These are phyloP conservation scores for Oreortyx pictus DNA, from an alignment of 2,797 vertebrate species.

Conservation along the genomic window DNA sequence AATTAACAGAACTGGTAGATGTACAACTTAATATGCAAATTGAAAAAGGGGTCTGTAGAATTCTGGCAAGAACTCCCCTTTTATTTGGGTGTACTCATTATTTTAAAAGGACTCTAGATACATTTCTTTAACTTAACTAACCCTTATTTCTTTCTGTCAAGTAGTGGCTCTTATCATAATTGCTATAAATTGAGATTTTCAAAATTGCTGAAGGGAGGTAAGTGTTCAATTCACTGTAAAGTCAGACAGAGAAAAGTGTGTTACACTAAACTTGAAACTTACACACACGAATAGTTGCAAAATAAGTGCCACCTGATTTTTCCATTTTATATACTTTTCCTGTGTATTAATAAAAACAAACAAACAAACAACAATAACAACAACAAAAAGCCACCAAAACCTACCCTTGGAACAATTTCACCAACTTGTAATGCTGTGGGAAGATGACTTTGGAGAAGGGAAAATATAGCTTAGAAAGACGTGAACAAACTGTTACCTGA, in stretches of 20 bases:
- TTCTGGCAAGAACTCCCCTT: constrained; percentile 12
- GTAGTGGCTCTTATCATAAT: neutral
- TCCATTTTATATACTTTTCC: neutral
- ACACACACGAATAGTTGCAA: neutral
- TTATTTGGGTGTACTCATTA: constrained; percentile 47
- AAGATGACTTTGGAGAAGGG: neutral
- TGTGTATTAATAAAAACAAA: neutral
- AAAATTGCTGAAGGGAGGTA: constrained; percentile 1
- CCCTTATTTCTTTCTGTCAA: neutral
- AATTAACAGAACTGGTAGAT: constrained; percentile 55
- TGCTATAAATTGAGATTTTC: constrained; percentile 40
- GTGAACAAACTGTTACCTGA: neutral
- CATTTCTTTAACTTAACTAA: neutral
- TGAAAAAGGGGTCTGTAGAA: constrained; percentile 19
- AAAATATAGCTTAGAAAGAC: neutral
- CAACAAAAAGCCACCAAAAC: too few species aligned
- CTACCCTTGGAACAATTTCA: neutral
- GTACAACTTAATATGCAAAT: constrained; percentile 61
- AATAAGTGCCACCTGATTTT: neutral
- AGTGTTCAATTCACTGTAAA: neutral
- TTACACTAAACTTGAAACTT: neutral
- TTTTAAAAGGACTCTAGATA: constrained; percentile 49
- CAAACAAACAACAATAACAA: neutral
- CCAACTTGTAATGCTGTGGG: too few species aligned
- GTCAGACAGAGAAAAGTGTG: neutral